These are phyloP conservation scores for Poecile atricapillus DNA, from an alignment of 2,113 vertebrate genomes.

Conservation along the genomic window DNA sequence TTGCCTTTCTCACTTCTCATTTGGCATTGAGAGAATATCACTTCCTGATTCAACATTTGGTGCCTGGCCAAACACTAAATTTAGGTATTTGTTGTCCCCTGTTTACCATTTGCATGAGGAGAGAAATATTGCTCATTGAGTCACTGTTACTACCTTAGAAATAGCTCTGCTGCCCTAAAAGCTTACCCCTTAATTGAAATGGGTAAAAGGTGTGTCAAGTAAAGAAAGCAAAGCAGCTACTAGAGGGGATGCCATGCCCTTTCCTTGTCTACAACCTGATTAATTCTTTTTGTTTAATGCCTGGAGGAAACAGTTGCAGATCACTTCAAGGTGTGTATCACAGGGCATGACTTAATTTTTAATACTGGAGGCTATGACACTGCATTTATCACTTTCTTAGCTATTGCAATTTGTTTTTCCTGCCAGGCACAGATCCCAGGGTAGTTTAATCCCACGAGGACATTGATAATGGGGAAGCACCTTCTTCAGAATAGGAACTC, in stretches of 20 bases:
- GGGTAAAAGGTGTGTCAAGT: not conserved
- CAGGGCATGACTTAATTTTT: not conserved
- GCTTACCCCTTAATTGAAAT: not conserved
- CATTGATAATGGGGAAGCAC: accelerated
- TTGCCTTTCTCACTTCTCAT: not conserved
- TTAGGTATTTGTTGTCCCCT: not conserved
- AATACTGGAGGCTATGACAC: not conserved
- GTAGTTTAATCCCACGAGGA: not conserved
- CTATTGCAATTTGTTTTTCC: not conserved
- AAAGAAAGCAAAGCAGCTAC: not conserved
- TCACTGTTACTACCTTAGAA: not conserved
- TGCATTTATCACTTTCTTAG: not conserved
- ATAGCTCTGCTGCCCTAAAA: not conserved
- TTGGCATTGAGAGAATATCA: not conserved
- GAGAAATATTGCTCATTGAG: not conserved
- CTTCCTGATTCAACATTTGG: not conserved
- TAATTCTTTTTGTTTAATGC: constrained; percentile 4
- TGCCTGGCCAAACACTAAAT: not conserved
- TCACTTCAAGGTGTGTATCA: not conserved
- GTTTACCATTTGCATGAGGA: not conserved
- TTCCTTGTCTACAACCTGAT: not conserved
- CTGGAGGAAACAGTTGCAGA: not conserved
- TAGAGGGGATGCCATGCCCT: not conserved
- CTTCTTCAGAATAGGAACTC: not conserved
- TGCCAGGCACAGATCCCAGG: not conserved